Conservation (phyloP, 2,888 invertebrate species). For the Oasisia sp. region DNA sequence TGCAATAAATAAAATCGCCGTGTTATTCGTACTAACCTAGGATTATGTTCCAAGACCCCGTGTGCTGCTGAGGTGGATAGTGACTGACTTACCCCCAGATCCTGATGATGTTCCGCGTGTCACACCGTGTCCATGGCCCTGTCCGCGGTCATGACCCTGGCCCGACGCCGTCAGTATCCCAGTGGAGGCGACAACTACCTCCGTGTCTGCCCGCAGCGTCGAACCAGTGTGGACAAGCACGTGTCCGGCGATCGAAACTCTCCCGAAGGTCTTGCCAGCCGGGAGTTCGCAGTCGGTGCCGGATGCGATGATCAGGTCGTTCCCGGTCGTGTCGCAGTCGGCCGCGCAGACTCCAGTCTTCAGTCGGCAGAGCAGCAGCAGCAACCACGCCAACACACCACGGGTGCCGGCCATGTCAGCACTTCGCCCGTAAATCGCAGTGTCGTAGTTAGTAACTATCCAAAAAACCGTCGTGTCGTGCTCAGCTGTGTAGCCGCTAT, state of each 20-base stretch:
- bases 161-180: background rate
- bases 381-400: background rate
- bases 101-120: background rate
- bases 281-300: background rate
- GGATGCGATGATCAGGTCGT: background rate
- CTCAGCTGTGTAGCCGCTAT: background rate
- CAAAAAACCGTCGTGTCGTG: background rate
- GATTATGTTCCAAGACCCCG: no score
- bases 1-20: no score
- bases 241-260: background rate
- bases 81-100: constrained; percentile 36
- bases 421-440: background rate
- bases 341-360: background rate
- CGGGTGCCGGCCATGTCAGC: background rate
- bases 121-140: background rate
- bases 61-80: background rate
- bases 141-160: background rate
- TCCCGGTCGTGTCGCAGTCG: background rate
- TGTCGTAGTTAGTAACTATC: background rate
- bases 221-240: background rate
- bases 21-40: no score
- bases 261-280: background rate
- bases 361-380: background rate
- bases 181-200: background rate
- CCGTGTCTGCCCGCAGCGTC: background rate